Conservation (phyloP, 2,888 invertebrate species). For the Cephus runcator region DNA sequence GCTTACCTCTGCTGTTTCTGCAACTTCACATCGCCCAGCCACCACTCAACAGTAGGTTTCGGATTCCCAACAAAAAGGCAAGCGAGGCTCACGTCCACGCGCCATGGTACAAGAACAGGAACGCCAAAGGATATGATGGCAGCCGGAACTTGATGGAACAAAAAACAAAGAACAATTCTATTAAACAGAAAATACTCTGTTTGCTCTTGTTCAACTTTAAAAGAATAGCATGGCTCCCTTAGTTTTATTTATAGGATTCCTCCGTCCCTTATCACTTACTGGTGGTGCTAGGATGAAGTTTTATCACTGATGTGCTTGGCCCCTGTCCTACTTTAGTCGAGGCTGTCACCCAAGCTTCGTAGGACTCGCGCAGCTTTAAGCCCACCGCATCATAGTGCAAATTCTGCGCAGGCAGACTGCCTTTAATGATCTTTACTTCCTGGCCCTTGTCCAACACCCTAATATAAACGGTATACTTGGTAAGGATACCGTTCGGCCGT, state of each 20-base stretch:
- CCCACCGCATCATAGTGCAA: slow-evolving; percentile 69
- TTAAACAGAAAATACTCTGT: neutral
- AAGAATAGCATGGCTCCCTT: neutral
- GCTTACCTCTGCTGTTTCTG: slow-evolving; percentile 57
- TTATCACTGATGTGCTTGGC: slow-evolving; percentile 69
- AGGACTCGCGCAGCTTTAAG: slow-evolving; percentile 68
- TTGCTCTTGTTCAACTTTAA: neutral
- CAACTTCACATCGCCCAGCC: slow-evolving; percentile 64
- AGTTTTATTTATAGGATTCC: neutral
- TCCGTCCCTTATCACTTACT: slow-evolving; percentile 43
- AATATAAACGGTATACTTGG: slow-evolving; percentile 73
- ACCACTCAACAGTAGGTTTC: slow-evolving; percentile 67
- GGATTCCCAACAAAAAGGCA: slow-evolving; percentile 70
- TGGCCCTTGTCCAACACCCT: slow-evolving; percentile 69
- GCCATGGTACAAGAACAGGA: slow-evolving; percentile 68
- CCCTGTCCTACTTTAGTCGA: slow-evolving; percentile 73
- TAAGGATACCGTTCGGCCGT: slow-evolving; percentile 72
- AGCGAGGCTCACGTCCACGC: slow-evolving; percentile 68
- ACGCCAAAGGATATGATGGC: slow-evolving; percentile 71
- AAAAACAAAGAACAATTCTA: neutral
- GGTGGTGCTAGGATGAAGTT: slow-evolving; percentile 66
- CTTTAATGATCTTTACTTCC: slow-evolving; percentile 67
- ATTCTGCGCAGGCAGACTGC: slow-evolving; percentile 65
- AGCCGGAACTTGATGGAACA: slow-evolving; percentile 64
- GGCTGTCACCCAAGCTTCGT: slow-evolving; percentile 74